Percentiles rank a stretch among this genome's conserved stretches.
Evolutionary conservation across 2,888 invertebrate species (phyloP).

Genomic region (Endotricha flammealis): DNA sequence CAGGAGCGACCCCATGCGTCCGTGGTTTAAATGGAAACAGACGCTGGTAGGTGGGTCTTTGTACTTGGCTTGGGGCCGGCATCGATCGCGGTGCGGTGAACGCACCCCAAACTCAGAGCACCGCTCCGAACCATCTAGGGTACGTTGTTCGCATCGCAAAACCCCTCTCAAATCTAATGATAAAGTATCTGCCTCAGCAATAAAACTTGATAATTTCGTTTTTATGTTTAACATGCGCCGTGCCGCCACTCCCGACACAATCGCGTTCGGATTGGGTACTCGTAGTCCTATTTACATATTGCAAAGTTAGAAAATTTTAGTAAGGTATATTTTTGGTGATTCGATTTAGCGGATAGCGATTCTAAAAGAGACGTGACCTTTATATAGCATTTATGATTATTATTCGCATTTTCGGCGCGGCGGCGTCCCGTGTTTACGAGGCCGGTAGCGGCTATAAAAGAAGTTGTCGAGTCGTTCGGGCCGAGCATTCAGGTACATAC

Average conservation of each 20-base stretch:
- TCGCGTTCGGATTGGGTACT: conserved; percentile 5
- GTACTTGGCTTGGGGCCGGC: conserved; percentile 52
- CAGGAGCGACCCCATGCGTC: conserved; percentile 32
- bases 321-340: too few relatives aligned
- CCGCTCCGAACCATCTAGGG: conserved; percentile 47
- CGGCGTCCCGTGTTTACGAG: not conserved
- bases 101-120: conserved; percentile 63
- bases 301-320: not conserved
- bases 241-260: conserved; percentile 8
- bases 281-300: conserved; percentile 6
- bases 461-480: conserved; percentile 32
- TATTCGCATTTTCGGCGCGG: too few relatives aligned
- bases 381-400: too few relatives aligned
- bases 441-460: conserved; percentile 13
- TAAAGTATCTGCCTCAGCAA: conserved; percentile 34
- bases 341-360: too few relatives aligned
- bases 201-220: conserved; percentile 16
- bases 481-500: conserved; percentile 36
- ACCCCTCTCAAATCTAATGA: conserved; percentile 45
- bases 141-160: conserved; percentile 39
- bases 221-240: conserved; percentile 16
- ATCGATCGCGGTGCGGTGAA: conserved; percentile 71
- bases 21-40: conserved; percentile 42
- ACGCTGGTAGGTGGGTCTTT: conserved; percentile 51
- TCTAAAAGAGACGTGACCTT: too few relatives aligned